Evolutionary conservation across 2,113 vertebrate genomes (phyloP).

Genomic region (Antechinus flavipes): DNA sequence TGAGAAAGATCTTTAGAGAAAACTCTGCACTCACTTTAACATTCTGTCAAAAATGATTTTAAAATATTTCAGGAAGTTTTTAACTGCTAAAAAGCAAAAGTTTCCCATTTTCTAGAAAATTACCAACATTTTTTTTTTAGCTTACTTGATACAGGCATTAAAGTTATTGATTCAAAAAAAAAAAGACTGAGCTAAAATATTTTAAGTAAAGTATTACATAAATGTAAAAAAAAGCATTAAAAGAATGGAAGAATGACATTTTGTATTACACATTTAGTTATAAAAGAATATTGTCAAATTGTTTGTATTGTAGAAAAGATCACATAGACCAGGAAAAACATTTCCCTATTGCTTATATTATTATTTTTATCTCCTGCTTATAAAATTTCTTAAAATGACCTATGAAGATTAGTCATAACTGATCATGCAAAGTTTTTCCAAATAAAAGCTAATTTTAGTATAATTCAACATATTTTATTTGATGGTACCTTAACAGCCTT

Average conservation of each 20-base stretch:
- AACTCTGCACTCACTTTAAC: slow-evolving; percentile 70
- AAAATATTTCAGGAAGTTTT: slow-evolving; percentile 80
- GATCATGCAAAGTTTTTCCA: slow-evolving; percentile 54
- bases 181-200: slow-evolving; percentile 51
- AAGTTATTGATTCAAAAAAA: slow-evolving; percentile 67
- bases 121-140: slow-evolving; percentile 75
- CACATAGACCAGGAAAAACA: slow-evolving; percentile 76
- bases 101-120: slow-evolving; percentile 80
- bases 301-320: slow-evolving; percentile 65
- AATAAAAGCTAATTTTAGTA: slow-evolving; percentile 64
- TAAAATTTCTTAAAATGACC: slow-evolving; percentile 83
- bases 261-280: slow-evolving; percentile 41
- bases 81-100: slow-evolving; percentile 78
- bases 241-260: slow-evolving; percentile 66
- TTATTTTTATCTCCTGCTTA: slow-evolving; percentile 68
- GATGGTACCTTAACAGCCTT: slow-evolving; percentile 61
- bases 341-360: slow-evolving; percentile 44
- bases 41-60: slow-evolving; percentile 77
- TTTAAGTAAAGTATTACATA: slow-evolving; percentile 67
- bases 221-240: slow-evolving; percentile 68
- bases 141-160: slow-evolving; percentile 75
- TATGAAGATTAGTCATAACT: slow-evolving; percentile 81
- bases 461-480: slow-evolving; percentile 78
- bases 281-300: slow-evolving; percentile 30
- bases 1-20: slow-evolving; percentile 67